Evolutionary conservation across 1,140 invertebrate genomes (phyloP), one percentile per base, ranked within the genome.

Genomic region (Phymastichus coffea): DNA sequence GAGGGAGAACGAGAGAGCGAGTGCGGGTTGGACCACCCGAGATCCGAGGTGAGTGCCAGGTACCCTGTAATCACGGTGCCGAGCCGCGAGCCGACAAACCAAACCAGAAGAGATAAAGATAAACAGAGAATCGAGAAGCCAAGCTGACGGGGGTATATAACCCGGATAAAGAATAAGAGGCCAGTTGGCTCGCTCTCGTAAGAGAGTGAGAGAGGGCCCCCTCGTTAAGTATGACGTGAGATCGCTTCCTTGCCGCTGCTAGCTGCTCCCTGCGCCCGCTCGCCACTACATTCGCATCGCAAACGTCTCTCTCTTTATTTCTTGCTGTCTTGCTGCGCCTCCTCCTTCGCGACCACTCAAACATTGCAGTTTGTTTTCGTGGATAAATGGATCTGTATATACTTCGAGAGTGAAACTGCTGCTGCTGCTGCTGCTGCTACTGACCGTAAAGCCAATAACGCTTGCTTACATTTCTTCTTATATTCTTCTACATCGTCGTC

Each of bases 71-170:
- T 78, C 77, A 77, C 70, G 70, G 72, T 73, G 74, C 22, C n/a
- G 19, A 19, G 22, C 38, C 76, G 75, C 75, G 72, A 76, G 77
- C 75, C 76, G 77, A 78, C 78, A 80, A 80, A 78, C 76, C 72
- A 75, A 80, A 78, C 72, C 71, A 77, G 78, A 77, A 77, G 73
- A 78, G 75, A 78, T 80, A 79, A 78, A 79, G 74, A 80, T 79
- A 80, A 79, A 80, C 78, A 80, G 75, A 76, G 74, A 78, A 77
- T 78, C 70, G 72, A 73, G 71, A 68, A 70, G 74, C 73, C 68
- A 71, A 76, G 71, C 66, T 40, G 72, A 71, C 70, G 67, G 74
- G 49, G 62, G 62, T 53, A 63, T 59, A 69, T 57, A 63, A 67
- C 35, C 37, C 26, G 53, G 30, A n/a, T 38, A 63, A 52, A 40